Percentiles rank a stretch among this genome's conserved stretches.
Conservation (phyloP, 2,797 vertebrate species). For the Thamnophis elegans region DNA sequence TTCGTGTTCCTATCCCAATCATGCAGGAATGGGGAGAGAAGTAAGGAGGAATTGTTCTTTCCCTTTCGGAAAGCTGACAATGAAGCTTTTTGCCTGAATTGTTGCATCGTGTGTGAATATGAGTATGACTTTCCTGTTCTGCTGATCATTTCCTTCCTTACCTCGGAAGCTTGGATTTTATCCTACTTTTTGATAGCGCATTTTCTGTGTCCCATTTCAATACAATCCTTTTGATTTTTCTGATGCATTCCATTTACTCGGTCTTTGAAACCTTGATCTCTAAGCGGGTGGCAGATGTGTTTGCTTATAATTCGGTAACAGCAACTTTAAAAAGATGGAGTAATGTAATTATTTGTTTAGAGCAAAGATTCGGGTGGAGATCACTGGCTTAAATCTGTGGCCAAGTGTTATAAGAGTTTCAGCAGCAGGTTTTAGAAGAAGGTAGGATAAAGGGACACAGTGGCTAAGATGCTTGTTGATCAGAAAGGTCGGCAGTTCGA, state of each 20-base stretch:
- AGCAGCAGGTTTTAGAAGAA: neutral
- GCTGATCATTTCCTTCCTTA: conserved; percentile 70
- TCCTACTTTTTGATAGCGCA: conserved; percentile 59
- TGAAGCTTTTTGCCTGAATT: conserved; percentile 42
- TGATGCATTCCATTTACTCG: conserved; percentile 43
- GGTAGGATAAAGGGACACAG: neutral
- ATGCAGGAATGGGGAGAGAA: neutral
- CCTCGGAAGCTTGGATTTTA: conserved; percentile 65
- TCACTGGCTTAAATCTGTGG: fast-evolving
- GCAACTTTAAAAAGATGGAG: neutral
- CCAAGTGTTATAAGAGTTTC: fast-evolving
- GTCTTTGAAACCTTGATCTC: neutral
- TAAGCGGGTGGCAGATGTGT: neutral
- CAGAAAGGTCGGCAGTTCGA: too few species aligned
- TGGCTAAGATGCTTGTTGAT: too few species aligned
- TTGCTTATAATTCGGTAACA: neutral
- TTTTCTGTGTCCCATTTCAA: conserved; percentile 40
- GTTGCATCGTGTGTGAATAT: conserved; percentile 50
- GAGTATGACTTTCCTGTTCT: conserved; percentile 63
- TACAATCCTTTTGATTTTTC: conserved; percentile 44
- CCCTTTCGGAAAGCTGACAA: neutral
- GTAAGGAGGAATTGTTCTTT: neutral
- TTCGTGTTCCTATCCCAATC: neutral
- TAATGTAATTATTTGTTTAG: neutral
- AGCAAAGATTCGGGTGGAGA: neutral